Base-by-base conservation (phyloP, 2,888 invertebrate species). In the Tetropium fuscum region DNA sequence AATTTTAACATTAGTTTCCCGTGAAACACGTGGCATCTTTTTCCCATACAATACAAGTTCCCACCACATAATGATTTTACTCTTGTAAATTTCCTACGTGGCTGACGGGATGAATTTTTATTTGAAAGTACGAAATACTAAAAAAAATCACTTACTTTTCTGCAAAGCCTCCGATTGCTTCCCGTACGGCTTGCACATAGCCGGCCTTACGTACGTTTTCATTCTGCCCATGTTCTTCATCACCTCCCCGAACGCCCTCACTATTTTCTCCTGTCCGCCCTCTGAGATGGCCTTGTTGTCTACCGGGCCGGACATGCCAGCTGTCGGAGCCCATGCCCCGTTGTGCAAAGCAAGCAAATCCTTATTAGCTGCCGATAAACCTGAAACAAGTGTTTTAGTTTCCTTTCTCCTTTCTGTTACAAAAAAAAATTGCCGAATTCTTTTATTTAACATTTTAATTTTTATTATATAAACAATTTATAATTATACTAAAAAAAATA, bases 101-200 rank as follows among this genome's bases (percentile, higher is more conserved):
- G n/a, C n/a, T n/a, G n/a, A n/a, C n/a, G n/a, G n/a, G n/a, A n/a
- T n/a, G n/a, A n/a, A n/a, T n/a, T n/a, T n/a, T n/a, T n/a, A n/a
- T n/a, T n/a, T n/a, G n/a, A 58, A 27, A n/a, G 27, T 27, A 3
- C 27, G 10, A 32, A 32, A n/a, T 5, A 30, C 22, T 49, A 16
- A 10, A 43, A 45, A 40, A n/a, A 40, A 30, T 16, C 16, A 80
- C 83, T 84, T 83, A 93, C 93, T 93, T 85, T 94, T 94, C 82
- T 94, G 93, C 72, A 94, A 84, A 76, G 93, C 91, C 83, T 94
- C 94, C 64, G 93, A 93, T 82, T 94, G 94, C 80, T 94, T 94
- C 67, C 94, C 94, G 80, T 94, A 94, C 15, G 94, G 94, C 82
- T 94, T 94, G 80, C 93, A 94, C 94, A 94, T 94, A 59, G 94